phyloP scores from a whole-genome alignment of 2,888 invertebrate species.

The Archips crataeganus region DNA sequence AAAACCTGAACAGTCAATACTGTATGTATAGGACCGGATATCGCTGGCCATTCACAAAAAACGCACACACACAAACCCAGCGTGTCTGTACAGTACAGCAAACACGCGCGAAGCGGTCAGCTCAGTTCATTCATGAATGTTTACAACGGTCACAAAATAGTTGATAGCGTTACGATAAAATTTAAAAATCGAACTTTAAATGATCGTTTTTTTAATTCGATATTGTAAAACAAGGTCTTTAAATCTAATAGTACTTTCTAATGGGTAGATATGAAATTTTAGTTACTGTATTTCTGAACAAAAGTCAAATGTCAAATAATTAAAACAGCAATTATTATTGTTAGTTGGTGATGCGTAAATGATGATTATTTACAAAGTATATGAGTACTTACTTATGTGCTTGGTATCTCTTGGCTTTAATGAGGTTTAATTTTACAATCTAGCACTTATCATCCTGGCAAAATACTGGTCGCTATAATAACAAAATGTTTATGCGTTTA shows the following conservation, averaged over 20 bases:
- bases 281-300: neutral
- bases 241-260: slow-evolving; percentile 12
- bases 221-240: slow-evolving; percentile 8
- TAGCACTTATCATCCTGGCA: neutral
- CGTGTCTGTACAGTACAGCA: slow-evolving; percentile 57
- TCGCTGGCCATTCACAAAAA: slow-evolving; percentile 84
- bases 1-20: slow-evolving; percentile 79
- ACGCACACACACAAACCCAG: slow-evolving; percentile 60
- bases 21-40: slow-evolving; percentile 78
- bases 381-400: neutral
- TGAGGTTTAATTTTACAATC: neutral
- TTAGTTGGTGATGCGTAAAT: neutral
- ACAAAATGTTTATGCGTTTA: neutral
- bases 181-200: slow-evolving; percentile 27
- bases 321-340: neutral
- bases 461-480: neutral
- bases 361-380: neutral
- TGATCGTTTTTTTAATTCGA: slow-evolving; percentile 9
- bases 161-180: slow-evolving; percentile 52
- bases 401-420: neutral
- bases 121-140: slow-evolving; percentile 80
- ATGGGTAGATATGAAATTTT: neutral
- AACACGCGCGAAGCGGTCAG: slow-evolving; percentile 64
- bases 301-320: neutral
- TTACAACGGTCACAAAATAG: slow-evolving; percentile 71